Evolutionary conservation across 2,888 invertebrate genomes (phyloP), one percentile per base, ranked within the genome.

Genomic region (Actias luna): DNA sequence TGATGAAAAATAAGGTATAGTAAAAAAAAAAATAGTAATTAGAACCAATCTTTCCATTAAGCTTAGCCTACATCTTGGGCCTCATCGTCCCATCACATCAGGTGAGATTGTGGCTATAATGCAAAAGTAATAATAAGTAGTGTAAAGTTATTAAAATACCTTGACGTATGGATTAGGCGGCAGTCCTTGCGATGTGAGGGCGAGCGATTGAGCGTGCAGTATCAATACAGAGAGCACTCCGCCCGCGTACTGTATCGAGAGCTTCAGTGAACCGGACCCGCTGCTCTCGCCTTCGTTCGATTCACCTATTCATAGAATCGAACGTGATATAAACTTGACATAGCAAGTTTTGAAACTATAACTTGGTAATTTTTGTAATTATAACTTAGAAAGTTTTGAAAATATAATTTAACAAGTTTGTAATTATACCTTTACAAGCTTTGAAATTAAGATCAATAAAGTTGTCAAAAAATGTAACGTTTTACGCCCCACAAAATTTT

Each of bases 151-250:
- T 46, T 0, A 12, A 1, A 59, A 66, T 61, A 96, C 97, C 93
- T 98, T 98, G 64, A 98, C 97, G 78, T 98, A 98, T 8, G 97
- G 97, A 71, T 96, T 97, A 12, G 97, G 98, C 79, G 97, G 97
- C 79, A 97, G 94, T 8, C 95, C 95, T 74, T 96, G 96, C 12
- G 96, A 94, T 59, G 97, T 94, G 80, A 95, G 91, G 0, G 97
- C 96, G 68, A 99, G 93, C 69, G 97, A 97, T 82, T 98, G 95
- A 7, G 97, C 98, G 91, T 99, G 99, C 82, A 98, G 95, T 65
- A 94, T 94, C 73, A 93, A 79, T 61, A 92, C 93, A 0, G 90
- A 84, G 1, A 93, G 80, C 58, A 90, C 88, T 27, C 92, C 93
- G 70, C 92, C 86, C 62, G 89, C 85, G 79, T 92, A 93, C 75